Base-by-base conservation (phyloP, 2,113 vertebrate species). In the Amphiprion percula region DNA sequence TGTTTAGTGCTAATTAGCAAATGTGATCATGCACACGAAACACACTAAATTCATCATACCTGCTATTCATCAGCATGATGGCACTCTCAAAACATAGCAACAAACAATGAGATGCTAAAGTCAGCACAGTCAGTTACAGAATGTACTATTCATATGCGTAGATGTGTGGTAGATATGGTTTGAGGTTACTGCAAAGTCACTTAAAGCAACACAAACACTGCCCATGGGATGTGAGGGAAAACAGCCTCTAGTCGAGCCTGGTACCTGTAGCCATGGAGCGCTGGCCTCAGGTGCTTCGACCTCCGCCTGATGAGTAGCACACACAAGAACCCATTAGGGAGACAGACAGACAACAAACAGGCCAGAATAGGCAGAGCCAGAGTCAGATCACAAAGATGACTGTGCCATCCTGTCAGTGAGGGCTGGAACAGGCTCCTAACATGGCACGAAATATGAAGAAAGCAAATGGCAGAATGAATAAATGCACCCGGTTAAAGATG, bases 311-410 rank as follows among this genome's bases (percentile, higher is more conserved):
- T 79, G 72, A 58, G 33, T 7, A 85, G 50, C 62, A 66, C 56
- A 86, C 70, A 37, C 61, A 37, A 47, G 33, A 89, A 80, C 70
- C 79, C 33, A 84, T 90, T 87, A 88, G 49, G 26, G 71, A 60
- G 60, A 56, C 56, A 59, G 61, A 81, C 74, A 68, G 80, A 82
- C 60, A 85, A 77, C 17, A 60, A 37, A 37, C 56, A 37, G 68
- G 72, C 44, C 12, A 71, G 7, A 83, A 58, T n/a, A 67, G 50
- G 12, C 68, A 58, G 61, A 61, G 39, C 23, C 49, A 53, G 28
- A 33, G 37, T 9, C 41, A 68, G 39, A 77, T 74, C 68, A 60
- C 16, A 69, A 21, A 33, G 24, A 66, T 53, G 28, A 47, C 24
- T 72, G 9, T 77, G 74, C 37, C 39, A 69, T 60, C 10, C 24